Conservation (phyloP, 2,797 vertebrate genomes). For the Girardinus metallicus region DNA sequence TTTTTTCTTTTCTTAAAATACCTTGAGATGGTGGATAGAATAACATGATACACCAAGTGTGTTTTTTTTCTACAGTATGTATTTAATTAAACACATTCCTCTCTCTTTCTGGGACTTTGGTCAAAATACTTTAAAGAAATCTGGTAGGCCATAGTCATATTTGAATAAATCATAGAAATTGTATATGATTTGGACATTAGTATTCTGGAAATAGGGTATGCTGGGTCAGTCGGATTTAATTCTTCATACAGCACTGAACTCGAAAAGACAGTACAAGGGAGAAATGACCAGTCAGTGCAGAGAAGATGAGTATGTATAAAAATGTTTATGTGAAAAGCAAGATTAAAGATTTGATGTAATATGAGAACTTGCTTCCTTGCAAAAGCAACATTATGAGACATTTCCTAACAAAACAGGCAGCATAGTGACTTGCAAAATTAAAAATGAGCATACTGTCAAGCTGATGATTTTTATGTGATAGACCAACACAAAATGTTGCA, state of each 20-base stretch:
- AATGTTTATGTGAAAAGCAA: background rate
- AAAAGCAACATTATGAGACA: background rate
- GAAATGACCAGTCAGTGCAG: conserved; percentile 6
- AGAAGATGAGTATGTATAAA: conserved; percentile 1
- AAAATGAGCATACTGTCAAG: background rate
- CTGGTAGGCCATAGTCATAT: conserved; percentile 7
- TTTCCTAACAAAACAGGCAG: background rate
- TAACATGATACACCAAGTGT: background rate
- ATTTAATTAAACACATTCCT: conserved; percentile 15
- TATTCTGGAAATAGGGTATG: conserved; percentile 14
- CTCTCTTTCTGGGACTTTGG: conserved; percentile 22
- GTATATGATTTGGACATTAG: background rate
- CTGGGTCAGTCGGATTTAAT: conserved; percentile 24
- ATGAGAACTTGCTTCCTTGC: background rate
- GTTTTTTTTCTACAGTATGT: background rate
- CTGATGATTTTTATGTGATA: background rate
- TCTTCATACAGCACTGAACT: conserved; percentile 25
- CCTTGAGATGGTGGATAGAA: background rate
- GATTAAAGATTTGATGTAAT: background rate
- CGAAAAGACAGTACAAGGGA: conserved; percentile 21
- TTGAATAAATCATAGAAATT: conserved; percentile 14
- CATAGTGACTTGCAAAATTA: background rate
- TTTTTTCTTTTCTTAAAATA: background rate
- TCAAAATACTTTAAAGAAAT: conserved; percentile 22
- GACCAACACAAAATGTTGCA: background rate